These are phyloP conservation scores for Siphonodentalium dalli DNA, from an alignment of 2,888 invertebrate genomes.

Conservation along the genomic window DNA sequence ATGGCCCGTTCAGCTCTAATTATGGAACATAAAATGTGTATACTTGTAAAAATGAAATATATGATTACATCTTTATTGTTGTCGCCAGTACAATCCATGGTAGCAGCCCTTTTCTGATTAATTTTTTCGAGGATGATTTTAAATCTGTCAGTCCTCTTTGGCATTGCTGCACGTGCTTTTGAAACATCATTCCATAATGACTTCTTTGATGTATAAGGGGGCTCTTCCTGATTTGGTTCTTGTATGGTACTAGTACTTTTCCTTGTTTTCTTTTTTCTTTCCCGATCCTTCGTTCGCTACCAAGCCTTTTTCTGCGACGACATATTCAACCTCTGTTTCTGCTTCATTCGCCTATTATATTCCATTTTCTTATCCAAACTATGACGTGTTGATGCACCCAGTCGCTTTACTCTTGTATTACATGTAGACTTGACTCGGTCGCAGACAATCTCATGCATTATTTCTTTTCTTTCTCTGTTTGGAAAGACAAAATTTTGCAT, in stretches of 20 bases:
- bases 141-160: conserved; percentile 18
- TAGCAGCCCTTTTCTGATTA: too few relatives aligned
- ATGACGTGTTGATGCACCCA: conserved; percentile 17
- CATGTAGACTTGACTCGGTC: too few relatives aligned
- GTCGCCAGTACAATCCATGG: not conserved
- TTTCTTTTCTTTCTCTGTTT: too few relatives aligned
- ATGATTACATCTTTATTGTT: too few relatives aligned
- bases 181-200: conserved; percentile 16
- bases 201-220: not conserved
- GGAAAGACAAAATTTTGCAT: too few relatives aligned
- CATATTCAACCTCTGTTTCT: conserved; percentile 9
- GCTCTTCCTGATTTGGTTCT: not conserved
- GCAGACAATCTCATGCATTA: too few relatives aligned
- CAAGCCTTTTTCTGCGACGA: conserved; percentile 21
- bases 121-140: conserved; percentile 11
- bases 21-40: too few relatives aligned
- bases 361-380: conserved; percentile 15
- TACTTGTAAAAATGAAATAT: too few relatives aligned
- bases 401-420: too few relatives aligned
- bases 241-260: not conserved
- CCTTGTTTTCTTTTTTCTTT: conserved; percentile 19
- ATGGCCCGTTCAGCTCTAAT: too few relatives aligned
- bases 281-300: conserved; percentile 23
- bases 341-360: conserved; percentile 20
- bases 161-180: conserved; percentile 12